Evolutionary conservation across 2,797 vertebrate genomes (phyloP).

Genomic region (Fratercula arctica): DNA sequence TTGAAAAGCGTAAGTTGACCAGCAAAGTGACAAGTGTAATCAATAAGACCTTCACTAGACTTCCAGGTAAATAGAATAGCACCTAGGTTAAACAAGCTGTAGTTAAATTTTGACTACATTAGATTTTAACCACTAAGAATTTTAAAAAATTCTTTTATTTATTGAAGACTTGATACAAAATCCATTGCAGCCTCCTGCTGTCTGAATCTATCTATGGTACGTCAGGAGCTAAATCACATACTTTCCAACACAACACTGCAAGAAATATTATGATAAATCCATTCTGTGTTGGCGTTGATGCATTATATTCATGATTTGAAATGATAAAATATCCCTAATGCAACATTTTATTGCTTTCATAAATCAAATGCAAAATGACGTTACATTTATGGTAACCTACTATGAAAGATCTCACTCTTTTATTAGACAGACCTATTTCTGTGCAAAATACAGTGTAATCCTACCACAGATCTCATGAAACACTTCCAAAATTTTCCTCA

Average conservation of each 20-base stretch:
- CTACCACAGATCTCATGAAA: background rate
- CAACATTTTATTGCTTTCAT: conserved; percentile 21
- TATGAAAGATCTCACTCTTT: background rate
- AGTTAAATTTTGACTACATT: background rate
- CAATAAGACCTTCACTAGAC: background rate
- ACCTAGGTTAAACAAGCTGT: background rate
- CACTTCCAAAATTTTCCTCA: background rate
- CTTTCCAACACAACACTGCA: background rate
- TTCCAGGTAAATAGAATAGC: background rate
- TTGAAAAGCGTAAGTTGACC: background rate
- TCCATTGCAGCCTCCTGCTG: background rate
- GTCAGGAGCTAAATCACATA: background rate
- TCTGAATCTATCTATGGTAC: background rate
- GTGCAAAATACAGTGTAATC: background rate
- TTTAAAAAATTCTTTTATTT: background rate
- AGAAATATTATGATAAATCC: background rate
- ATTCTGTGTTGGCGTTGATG: background rate
- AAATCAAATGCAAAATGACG: background rate
- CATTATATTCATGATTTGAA: conserved; percentile 2
- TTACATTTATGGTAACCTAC: background rate
- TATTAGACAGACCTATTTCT: background rate
- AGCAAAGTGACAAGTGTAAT: background rate
- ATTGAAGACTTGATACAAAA: background rate
- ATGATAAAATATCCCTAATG: conserved; percentile 20
- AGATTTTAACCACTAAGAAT: too few relatives aligned